These are phyloP conservation scores for Nycticorax nycticorax DNA, from an alignment of 2,113 vertebrate species.

Conservation along the genomic window DNA sequence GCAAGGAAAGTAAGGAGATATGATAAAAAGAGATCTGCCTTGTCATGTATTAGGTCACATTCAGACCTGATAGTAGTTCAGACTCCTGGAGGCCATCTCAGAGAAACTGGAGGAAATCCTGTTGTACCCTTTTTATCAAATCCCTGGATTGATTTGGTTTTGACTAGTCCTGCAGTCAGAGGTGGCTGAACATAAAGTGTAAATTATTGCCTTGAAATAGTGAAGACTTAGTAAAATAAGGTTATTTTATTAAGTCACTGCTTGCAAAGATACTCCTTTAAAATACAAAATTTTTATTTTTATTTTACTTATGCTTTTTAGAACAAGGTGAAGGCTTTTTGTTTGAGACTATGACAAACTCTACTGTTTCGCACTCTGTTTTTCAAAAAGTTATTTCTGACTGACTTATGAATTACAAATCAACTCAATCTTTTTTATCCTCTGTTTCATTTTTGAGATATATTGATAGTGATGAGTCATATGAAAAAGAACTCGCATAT, in stretches of 20 bases:
- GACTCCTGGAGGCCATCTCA: neutral
- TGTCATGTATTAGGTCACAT: neutral
- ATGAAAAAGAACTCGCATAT: neutral
- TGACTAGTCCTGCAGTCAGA: neutral
- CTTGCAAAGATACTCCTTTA: neutral
- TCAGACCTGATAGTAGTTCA: neutral
- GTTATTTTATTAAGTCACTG: neutral
- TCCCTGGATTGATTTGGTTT: neutral
- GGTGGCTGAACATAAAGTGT: neutral
- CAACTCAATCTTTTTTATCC: neutral
- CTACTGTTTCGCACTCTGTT: neutral
- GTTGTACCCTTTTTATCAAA: neutral
- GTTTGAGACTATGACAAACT: neutral
- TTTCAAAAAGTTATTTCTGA: neutral
- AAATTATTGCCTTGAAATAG: neutral
- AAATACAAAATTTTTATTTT: neutral
- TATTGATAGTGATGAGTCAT: slow-evolving; percentile 24
- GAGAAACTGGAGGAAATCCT: neutral
- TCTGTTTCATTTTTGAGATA: neutral
- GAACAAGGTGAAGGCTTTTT: neutral
- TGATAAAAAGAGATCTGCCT: neutral
- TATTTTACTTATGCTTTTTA: neutral
- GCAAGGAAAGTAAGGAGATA: neutral
- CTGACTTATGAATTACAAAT: neutral
- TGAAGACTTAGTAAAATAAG: neutral